Percentiles rank a stretch among this genome's conserved stretches.
Conservation (phyloP, 2,888 invertebrate species). For the Agriotes lineatus region DNA sequence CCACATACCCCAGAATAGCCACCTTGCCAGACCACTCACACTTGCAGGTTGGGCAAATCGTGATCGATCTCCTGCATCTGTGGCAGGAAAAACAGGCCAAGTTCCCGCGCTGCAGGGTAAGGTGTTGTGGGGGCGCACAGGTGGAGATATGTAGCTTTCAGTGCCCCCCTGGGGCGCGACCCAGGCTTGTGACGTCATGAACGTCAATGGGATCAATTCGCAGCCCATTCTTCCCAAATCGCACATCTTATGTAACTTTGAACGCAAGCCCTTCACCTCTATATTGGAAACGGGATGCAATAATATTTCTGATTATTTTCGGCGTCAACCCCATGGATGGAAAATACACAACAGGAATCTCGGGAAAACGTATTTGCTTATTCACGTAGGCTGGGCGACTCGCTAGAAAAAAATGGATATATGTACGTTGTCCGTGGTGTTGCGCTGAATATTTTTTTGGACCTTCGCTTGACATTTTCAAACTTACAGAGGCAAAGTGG, state of each 20-base stretch:
- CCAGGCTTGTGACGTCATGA: slow-evolving; percentile 36
- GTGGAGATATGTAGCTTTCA: slow-evolving; percentile 30
- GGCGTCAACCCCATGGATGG: neutral
- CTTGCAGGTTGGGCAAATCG: neutral
- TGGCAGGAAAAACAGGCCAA: slow-evolving; percentile 11
- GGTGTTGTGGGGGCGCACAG: slow-evolving; percentile 28
- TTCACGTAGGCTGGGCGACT: no score
- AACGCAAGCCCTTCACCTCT: slow-evolving; percentile 6
- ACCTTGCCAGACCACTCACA: no score
- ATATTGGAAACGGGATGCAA: slow-evolving; percentile 26
- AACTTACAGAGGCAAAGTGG: no score
- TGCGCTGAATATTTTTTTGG: no score
- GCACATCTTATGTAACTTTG: slow-evolving; percentile 23
- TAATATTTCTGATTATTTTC: slow-evolving; percentile 26
- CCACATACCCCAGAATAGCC: no score
- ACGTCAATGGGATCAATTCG: slow-evolving; percentile 33
- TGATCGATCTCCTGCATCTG: slow-evolving; percentile 3
- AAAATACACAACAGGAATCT: slow-evolving; percentile 7
- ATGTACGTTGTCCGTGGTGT: no score
- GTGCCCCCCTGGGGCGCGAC: slow-evolving; percentile 30
- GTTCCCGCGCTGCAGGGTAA: slow-evolving; percentile 17
- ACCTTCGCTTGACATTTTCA: no score
- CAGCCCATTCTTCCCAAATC: slow-evolving; percentile 34
- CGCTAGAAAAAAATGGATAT: no score
- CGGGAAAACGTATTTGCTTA: neutral